Percentiles rank a stretch among this genome's conserved stretches.
phyloP scores from a whole-genome alignment of 2,888 invertebrate genomes.

The Cephus pulcher region DNA sequence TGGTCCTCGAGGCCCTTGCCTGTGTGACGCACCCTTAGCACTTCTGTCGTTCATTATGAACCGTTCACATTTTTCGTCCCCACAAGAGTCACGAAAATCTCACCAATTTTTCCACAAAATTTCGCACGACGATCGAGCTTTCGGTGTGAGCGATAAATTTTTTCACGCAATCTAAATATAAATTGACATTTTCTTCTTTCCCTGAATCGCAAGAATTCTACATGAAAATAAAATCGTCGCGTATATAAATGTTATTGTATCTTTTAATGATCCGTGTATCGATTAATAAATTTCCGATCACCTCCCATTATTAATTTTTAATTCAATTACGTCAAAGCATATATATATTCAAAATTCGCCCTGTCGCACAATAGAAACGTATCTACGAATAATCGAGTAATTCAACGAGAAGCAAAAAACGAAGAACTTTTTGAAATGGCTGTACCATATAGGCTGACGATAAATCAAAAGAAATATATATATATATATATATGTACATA shows the following conservation, averaged over 20 bases:
- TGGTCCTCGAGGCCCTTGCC: conserved; percentile 25
- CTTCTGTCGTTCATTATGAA: conserved; percentile 40
- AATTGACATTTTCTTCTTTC: background rate
- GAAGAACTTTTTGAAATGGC: no score
- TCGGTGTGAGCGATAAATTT: background rate
- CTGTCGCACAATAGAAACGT: background rate
- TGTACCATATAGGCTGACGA: no score
- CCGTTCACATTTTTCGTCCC: background rate
- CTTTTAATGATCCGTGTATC: background rate
- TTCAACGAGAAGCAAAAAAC: no score
- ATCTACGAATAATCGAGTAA: no score
- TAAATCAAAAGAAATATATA: background rate
- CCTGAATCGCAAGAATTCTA: no score
- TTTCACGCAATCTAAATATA: background rate
- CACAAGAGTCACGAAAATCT: background rate
- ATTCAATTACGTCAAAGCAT: no score
- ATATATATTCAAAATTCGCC: no score
- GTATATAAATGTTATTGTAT: background rate
- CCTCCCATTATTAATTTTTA: background rate
- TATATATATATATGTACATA: background rate
- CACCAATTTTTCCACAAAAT: background rate
- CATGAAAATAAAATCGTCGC: background rate
- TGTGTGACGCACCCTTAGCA: conserved; percentile 32
- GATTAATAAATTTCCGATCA: background rate
- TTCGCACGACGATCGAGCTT: background rate